phyloP scores from a whole-genome alignment of 2,113 vertebrate genomes.

The Vicugna pacos region DNA sequence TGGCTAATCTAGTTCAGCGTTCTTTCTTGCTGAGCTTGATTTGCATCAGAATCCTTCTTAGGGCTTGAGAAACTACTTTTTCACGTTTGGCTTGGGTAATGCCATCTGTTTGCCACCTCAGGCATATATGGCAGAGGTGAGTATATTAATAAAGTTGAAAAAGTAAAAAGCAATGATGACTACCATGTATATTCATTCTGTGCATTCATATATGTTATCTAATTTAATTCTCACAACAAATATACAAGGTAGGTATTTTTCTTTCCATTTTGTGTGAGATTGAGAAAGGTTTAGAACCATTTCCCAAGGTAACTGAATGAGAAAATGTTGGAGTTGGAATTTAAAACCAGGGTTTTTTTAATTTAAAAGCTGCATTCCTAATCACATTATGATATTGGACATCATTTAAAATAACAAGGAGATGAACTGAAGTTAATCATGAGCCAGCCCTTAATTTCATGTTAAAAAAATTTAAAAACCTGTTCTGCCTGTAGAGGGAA shows the following conservation, averaged over 20 bases:
- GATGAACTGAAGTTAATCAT: neutral
- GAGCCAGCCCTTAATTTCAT: constrained; percentile 37
- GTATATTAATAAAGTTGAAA: neutral
- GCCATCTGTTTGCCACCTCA: neutral
- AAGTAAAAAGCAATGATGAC: neutral
- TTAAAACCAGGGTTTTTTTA: neutral
- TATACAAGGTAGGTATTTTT: neutral
- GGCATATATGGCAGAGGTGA: neutral
- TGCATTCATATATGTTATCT: neutral
- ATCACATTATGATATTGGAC: neutral
- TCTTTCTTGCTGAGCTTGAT: neutral
- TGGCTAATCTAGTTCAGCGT: neutral
- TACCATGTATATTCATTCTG: neutral
- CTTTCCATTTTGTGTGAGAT: neutral
- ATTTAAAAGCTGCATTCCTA: neutral
- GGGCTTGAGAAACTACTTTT: neutral
- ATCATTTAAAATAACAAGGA: constrained; percentile 27
- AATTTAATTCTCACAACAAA: constrained; percentile 32
- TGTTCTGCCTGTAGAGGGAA: neutral
- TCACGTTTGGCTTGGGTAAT: neutral
- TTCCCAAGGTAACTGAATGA: neutral
- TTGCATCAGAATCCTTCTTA: neutral
- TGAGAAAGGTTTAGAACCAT: neutral
- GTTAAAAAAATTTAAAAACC: neutral
- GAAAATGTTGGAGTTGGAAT: constrained; percentile 15